Conservation (phyloP, 2,113 vertebrate genomes). For the Caloenas nicobarica region DNA sequence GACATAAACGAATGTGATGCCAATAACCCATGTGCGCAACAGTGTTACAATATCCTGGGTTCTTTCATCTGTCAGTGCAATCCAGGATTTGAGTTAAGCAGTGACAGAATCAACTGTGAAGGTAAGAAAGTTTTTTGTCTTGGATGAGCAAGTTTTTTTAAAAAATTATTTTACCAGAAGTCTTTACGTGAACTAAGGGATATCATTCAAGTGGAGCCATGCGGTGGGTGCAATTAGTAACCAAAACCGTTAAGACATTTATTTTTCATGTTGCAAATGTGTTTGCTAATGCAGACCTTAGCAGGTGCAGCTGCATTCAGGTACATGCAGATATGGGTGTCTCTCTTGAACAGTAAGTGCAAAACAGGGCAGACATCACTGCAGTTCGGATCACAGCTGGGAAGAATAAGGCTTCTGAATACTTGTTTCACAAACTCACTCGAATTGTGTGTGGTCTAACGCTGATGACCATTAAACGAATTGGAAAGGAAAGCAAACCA, state of each 20-base stretch:
- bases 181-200: not conserved
- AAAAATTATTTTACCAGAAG: not conserved
- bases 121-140: constrained; percentile 70
- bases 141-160: not conserved
- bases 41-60: constrained; percentile 92
- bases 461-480: constrained; percentile 42
- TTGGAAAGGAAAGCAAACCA: constrained; percentile 12
- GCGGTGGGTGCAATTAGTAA: not conserved
- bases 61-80: constrained; percentile 94
- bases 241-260: not conserved
- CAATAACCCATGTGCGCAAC: constrained; percentile 89
- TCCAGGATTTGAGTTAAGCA: constrained; percentile 89
- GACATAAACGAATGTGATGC: constrained; percentile 92
- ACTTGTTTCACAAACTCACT: not conserved
- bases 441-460: constrained; percentile 41
- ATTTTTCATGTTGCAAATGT: not conserved
- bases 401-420: not conserved
- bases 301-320: not conserved
- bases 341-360: not conserved
- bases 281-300: not conserved
- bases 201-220: not conserved
- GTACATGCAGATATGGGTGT: not conserved
- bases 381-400: not conserved
- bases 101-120: constrained; percentile 89
- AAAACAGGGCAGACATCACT: not conserved